A percentile compares a stretch with the other conserved stretches of the same genome.
These are phyloP conservation scores for Drosophila ficusphila DNA, from an alignment of 1,140 invertebrate species.

Conservation along the genomic window DNA sequence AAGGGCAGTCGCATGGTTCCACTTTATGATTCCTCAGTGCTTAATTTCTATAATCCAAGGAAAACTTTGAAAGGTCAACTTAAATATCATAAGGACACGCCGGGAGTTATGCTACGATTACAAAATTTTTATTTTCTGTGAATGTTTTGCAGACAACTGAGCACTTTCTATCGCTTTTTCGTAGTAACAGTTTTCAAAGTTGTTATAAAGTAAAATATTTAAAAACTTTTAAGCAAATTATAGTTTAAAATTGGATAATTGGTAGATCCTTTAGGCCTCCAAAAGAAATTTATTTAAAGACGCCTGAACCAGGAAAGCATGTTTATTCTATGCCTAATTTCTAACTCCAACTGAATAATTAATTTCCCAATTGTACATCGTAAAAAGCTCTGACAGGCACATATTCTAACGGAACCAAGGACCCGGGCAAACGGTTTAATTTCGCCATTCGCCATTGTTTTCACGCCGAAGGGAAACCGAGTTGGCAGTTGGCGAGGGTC, in stretches of 20 bases:
- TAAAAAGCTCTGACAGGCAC: background rate
- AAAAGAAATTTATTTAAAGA: background rate
- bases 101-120: background rate
- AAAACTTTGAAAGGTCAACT: slow-evolving; percentile 27
- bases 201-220: too few species aligned
- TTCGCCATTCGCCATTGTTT: slow-evolving; percentile 24
- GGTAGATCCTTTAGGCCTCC: background rate
- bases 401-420: background rate
- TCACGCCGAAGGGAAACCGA: slow-evolving; percentile 21
- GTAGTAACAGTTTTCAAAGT: too few species aligned
- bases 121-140: background rate
- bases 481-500: slow-evolving; percentile 7
- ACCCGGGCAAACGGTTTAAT: slow-evolving; percentile 26
- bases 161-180: too few species aligned
- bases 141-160: too few species aligned
- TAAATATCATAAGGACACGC: slow-evolving; percentile 22
- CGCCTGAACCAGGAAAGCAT: background rate
- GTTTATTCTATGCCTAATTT: background rate
- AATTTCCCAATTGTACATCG: slow-evolving; percentile 21
- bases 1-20: slow-evolving; percentile 8
- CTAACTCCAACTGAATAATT: slow-evolving; percentile 26
- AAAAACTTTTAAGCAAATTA: background rate
- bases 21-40: slow-evolving; percentile 20
- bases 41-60: slow-evolving; percentile 25
- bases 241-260: too few species aligned